These are phyloP conservation scores for Calephelis nemesis DNA, from an alignment of 1,140 invertebrate species.

Conservation along the genomic window DNA sequence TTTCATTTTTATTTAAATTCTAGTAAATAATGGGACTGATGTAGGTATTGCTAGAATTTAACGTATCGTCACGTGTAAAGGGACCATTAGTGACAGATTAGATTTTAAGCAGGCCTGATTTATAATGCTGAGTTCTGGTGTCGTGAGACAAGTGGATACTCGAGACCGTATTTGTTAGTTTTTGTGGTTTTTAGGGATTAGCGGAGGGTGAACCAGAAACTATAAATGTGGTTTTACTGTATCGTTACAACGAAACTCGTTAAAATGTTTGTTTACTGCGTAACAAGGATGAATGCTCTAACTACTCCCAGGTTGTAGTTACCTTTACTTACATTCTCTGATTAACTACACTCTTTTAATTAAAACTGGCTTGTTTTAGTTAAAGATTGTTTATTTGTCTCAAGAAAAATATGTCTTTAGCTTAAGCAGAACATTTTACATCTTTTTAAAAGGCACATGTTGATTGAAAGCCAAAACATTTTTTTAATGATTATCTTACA, in stretches of 20 bases:
- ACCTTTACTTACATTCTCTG: too few species aligned
- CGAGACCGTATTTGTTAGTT: slow-evolving; percentile 35
- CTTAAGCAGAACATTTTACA: too few species aligned
- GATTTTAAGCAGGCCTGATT: slow-evolving; percentile 59
- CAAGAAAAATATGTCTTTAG: too few species aligned
- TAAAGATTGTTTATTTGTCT: too few species aligned
- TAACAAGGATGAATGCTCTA: background rate
- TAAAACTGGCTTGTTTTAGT: too few species aligned
- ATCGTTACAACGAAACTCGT: background rate
- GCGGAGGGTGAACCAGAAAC: slow-evolving; percentile 5
- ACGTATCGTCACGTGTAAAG: slow-evolving; percentile 43
- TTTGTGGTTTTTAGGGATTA: slow-evolving; percentile 7
- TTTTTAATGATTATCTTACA: too few species aligned
- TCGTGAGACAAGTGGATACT: slow-evolving; percentile 57
- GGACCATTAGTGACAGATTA: slow-evolving; percentile 26
- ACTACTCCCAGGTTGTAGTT: too few species aligned
- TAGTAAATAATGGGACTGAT: too few species aligned
- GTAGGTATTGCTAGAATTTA: background rate
- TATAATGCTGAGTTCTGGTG: slow-evolving; percentile 45
- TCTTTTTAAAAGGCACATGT: too few species aligned
- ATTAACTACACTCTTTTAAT: too few species aligned
- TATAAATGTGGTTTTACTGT: slow-evolving; percentile 10
- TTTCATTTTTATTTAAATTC: too few species aligned
- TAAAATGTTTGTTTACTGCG: background rate
- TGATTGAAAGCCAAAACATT: too few species aligned